A percentile compares a stretch with the other conserved stretches of the same genome.
phyloP scores from a whole-genome alignment of 2,797 vertebrate species.

The Pipistrellus kuhlii region DNA sequence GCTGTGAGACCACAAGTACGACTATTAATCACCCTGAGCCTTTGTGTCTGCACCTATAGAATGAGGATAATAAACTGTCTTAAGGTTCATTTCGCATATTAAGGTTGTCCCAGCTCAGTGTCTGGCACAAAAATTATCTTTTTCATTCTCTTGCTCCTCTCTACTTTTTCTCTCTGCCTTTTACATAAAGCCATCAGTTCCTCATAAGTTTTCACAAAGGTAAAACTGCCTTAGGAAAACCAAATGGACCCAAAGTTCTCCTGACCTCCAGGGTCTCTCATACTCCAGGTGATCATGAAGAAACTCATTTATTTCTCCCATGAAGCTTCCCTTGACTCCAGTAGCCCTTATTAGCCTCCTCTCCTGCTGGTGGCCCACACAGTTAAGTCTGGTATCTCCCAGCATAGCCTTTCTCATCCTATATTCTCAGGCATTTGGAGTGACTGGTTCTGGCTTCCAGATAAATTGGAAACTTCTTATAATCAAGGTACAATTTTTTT shows the following conservation, averaged over 20 bases:
- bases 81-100: slow-evolving; percentile 14
- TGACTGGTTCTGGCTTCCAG: not conserved
- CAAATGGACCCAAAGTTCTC: not conserved
- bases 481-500: not conserved
- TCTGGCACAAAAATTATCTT: not conserved
- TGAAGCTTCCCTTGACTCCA: not conserved
- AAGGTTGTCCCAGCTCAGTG: not conserved
- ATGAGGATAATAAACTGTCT: not conserved
- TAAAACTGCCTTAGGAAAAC: not conserved
- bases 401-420: not conserved
- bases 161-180: not conserved
- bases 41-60: not conserved
- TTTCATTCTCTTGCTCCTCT: slow-evolving; percentile 30
- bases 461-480: slow-evolving; percentile 1
- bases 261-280: not conserved
- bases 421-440: not conserved
- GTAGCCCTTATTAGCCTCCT: not conserved
- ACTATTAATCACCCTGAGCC: not conserved
- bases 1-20: not conserved
- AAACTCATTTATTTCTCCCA: not conserved
- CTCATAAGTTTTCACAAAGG: slow-evolving; percentile 52
- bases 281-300: not conserved
- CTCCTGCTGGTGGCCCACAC: not conserved
- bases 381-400: not conserved
- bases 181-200: not conserved